A percentile compares a stretch with the other conserved stretches of the same genome.
These are phyloP conservation scores for Menura novaehollandiae DNA, from an alignment of 2,113 vertebrate genomes.

Conservation along the genomic window DNA sequence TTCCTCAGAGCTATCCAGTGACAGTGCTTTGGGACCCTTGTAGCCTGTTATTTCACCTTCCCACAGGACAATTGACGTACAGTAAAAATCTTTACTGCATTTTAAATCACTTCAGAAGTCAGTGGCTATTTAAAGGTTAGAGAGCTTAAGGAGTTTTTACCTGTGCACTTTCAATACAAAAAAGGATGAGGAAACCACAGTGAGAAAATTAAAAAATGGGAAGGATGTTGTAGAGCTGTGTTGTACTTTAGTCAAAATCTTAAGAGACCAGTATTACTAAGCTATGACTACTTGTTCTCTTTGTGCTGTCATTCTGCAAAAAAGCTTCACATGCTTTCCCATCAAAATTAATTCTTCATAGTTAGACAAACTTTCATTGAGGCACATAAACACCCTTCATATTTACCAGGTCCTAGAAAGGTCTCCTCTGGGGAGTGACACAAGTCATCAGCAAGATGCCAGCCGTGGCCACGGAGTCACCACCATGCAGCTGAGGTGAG, in stretches of 20 bases:
- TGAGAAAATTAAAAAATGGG: background rate
- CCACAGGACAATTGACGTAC: background rate
- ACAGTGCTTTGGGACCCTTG: background rate
- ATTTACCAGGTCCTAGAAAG: background rate
- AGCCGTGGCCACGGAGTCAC: background rate
- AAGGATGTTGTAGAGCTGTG: background rate
- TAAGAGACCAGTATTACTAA: background rate
- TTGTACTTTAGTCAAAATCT: background rate
- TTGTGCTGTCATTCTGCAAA: conserved; percentile 26
- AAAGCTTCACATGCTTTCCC: conserved; percentile 22
- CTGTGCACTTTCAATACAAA: background rate
- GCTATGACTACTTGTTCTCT: background rate
- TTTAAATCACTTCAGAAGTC: conserved; percentile 13
- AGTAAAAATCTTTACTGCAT: conserved; percentile 21
- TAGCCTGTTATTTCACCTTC: background rate
- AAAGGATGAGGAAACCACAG: background rate
- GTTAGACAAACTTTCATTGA: background rate
- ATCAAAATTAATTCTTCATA: conserved; percentile 32
- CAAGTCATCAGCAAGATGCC: background rate
- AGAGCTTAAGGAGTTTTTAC: background rate
- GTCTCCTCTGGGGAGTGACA: background rate
- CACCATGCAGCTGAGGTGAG: background rate
- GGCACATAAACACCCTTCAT: conserved; percentile 24
- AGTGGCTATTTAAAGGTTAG: background rate
- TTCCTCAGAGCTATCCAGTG: background rate